These are phyloP conservation scores for Drosophila vallismaia DNA, from an alignment of 2,888 invertebrate species.

Conservation along the genomic window DNA sequence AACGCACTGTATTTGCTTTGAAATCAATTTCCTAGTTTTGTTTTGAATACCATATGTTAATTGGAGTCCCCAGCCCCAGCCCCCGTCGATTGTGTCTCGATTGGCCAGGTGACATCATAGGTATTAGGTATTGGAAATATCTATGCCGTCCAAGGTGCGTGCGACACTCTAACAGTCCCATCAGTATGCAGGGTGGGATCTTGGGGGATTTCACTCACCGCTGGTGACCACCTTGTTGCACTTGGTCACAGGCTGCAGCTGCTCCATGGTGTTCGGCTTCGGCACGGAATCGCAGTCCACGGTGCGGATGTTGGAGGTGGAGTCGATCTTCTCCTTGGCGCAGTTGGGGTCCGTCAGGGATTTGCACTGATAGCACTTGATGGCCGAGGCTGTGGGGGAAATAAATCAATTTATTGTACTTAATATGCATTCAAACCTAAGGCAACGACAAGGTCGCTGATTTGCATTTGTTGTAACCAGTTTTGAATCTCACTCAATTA, in stretches of 20 bases:
- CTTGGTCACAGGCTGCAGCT: conserved; percentile 78
- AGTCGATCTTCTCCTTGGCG: conserved; percentile 74
- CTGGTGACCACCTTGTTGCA: conserved; percentile 82
- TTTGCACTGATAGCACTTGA: conserved; percentile 82
- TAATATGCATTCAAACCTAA: not conserved
- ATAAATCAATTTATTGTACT: not conserved
- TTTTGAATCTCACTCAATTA: conserved; percentile 50
- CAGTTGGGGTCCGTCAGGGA: conserved; percentile 80
- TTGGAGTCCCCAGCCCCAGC: conserved; percentile 47
- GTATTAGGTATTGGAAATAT: conserved; percentile 25
- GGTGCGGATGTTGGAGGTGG: conserved; percentile 62
- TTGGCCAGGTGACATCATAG: conserved; percentile 72
- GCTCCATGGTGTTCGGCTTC: conserved; percentile 70
- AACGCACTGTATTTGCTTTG: conserved; percentile 37
- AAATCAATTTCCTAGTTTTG: conserved; percentile 12
- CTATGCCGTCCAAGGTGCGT: conserved; percentile 43
- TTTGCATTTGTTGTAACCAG: conserved; percentile 54
- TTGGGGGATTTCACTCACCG: conserved; percentile 64
- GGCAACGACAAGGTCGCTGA: conserved; percentile 18
- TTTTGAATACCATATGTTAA: conserved; percentile 59
- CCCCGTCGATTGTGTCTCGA: conserved; percentile 7
- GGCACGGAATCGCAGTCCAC: conserved; percentile 78
- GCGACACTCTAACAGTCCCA: conserved; percentile 5
- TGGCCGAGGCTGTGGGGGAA: conserved; percentile 73
- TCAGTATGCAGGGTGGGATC: not conserved